Base-by-base conservation (phyloP, 2,888 invertebrate genomes). In the Gerris lacustris region DNA sequence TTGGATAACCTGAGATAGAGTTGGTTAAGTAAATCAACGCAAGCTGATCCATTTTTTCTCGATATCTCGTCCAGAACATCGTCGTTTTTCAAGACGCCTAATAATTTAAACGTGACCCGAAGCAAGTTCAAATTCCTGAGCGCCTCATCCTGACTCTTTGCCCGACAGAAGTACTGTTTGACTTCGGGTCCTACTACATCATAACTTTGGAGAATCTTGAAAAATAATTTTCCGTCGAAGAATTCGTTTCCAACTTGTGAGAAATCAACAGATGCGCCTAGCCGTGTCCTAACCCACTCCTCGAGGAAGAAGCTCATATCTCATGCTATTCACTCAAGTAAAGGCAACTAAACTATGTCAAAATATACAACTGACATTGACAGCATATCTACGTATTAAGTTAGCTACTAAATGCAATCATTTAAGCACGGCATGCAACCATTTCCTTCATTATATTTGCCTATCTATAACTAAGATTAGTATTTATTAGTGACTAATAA, bases 1-100 rank as follows among this genome's bases (percentile, higher is more conserved):
- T 73, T 74, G 68, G 73, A 72, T 15, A 75, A 70, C 45, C 69
- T 64, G 11, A 71, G 43, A 66, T 69, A 75, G 43, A 75, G 62
- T 55, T 75, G 73, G 64, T 70, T 74, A 17, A 75, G 69, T 18
- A 75, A 62, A 11, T 68, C 72, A 15, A 74, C 17, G 63, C 72
- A 72, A 6, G 73, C 47, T 11, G 70, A 68, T 17, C 64, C 55
- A n/a, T 73, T 71, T 43, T 71, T 67, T 9, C 71, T 67, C 1
- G 70, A 71, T 44, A 73, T 72, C 11, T 72, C 69, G 6, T 62
- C 45, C n/a, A 75, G 69, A 6, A 74, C 31, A 44, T 55, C 55
- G 5, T 72, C 73, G 45, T 68, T 63, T 44, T 62, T 45, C 45
- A 67, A 68, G 45, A 75, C 67, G 18, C 72, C 72, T 18, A 75